Base-by-base conservation (phyloP, 1,140 invertebrate genomes). In the Arctopsyche grandis region DNA sequence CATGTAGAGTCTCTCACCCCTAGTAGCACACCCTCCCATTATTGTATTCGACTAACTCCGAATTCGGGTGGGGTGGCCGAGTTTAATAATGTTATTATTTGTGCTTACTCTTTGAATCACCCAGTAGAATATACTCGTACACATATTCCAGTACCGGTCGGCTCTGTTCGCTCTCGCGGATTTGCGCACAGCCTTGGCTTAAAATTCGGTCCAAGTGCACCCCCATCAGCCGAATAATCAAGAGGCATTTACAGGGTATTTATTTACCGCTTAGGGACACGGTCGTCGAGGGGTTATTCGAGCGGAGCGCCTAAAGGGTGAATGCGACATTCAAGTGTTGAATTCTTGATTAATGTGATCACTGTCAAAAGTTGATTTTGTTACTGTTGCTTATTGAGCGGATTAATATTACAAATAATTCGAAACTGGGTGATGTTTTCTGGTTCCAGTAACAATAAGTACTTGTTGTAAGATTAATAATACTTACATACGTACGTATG, bases 41-140 rank as follows among this genome's bases (percentile, higher is more conserved):
- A 79, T 81, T 81, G 80, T 78, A 79, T 82, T 80, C 81, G 76
- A 77, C 80, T 81, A 82, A 82, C 81, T 82, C 60, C 52, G 73
- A 52, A 80, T 80, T 78, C 70, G 78, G 73, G 24, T 75, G 80
- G 63, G 77, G 77, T 73, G 75, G 71, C 46, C 78, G 48, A 79
- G 76, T 80, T 80, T 82, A 82, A 82, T 82, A 82, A 82, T 82
- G 81, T 82, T 82, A 82, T 82, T 82, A 82, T 82, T 82, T 82
- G 81, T 79, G 81, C 81, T 80, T 79, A 80, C 81, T 82, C 81
- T 82, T 82, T 80, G 79, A 82, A 80, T 78, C 77, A 44, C 26
- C 44, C 69, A 24, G 70, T 58, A 21, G 46, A 69, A 76, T 76
- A 58, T 14, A 66, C 19, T 4, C 60, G 4, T 16, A 26, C 14